phyloP scores from a whole-genome alignment of 2,797 vertebrate genomes.

The Microtus agrestis region DNA sequence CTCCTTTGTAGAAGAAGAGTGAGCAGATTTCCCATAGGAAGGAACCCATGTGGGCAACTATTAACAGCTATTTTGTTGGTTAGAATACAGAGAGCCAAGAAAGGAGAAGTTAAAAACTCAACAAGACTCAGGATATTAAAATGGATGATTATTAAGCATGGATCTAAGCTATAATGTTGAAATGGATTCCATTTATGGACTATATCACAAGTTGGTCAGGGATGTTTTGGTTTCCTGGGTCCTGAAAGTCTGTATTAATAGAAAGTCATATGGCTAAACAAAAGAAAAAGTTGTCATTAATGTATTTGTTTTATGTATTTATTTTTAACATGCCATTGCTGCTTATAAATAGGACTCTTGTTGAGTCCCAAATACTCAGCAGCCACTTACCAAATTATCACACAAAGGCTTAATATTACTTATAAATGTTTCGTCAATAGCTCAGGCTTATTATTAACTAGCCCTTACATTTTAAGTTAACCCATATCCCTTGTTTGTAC shows the following conservation, averaged over 20 bases:
- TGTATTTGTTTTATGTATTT: neutral
- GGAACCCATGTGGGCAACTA: neutral
- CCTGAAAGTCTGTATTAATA: neutral
- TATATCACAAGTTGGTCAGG: neutral
- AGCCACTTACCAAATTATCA: no score
- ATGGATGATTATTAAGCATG: slow-evolving; percentile 55
- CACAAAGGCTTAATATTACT: no score
- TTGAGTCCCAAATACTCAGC: no score
- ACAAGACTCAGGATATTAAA: slow-evolving; percentile 56
- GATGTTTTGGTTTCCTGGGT: slow-evolving; percentile 42
- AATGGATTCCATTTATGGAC: neutral
- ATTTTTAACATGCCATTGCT: neutral
- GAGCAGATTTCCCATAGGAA: slow-evolving; percentile 64
- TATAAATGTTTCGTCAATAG: no score
- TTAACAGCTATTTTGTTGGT: slow-evolving; percentile 59
- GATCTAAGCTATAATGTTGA: neutral
- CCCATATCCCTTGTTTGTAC: no score
- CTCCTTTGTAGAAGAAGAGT: slow-evolving; percentile 62
- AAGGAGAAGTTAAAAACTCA: slow-evolving; percentile 54
- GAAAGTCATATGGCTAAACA: slow-evolving; percentile 37
- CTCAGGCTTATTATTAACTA: no score
- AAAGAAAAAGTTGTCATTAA: slow-evolving; percentile 20
- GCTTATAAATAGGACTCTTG: slow-evolving; percentile 46
- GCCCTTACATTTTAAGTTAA: no score
- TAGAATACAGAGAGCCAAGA: slow-evolving; percentile 50